Conservation (phyloP, 2,113 vertebrate genomes). For the Cochlearius cochlearius region DNA sequence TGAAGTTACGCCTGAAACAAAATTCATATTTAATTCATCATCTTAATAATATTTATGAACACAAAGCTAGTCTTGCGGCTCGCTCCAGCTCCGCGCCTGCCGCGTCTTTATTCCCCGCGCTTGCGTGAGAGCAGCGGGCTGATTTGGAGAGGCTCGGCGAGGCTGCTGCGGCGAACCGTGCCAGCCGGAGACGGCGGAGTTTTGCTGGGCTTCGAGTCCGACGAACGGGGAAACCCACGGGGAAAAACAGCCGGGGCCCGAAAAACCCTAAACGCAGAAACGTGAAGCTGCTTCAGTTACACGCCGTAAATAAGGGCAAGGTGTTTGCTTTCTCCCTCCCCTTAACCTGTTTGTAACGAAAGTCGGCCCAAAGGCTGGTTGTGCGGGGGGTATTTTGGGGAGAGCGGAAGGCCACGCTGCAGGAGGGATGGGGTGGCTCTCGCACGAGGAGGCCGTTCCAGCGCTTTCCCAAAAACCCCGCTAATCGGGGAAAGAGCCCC, state of each 20-base stretch:
- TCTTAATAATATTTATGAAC: neutral
- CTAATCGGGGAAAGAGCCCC: neutral
- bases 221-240: accelerated
- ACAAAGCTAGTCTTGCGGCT: accelerated
- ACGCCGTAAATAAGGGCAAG: neutral
- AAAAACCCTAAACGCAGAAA: neutral
- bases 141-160: neutral
- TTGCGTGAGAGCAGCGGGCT: neutral
- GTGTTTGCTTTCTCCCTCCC: neutral
- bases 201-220: neutral
- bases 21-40: slow-evolving; percentile 39
- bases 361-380: accelerated
- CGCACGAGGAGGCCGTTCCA: neutral
- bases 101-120: accelerated
- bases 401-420: accelerated
- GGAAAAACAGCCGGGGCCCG: neutral
- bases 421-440: accelerated
- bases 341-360: neutral
- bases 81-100: accelerated
- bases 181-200: accelerated
- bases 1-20: neutral
- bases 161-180: neutral
- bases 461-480: neutral
- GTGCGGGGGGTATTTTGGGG: neutral
- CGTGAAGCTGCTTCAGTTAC: neutral